A percentile compares a stretch with the other conserved stretches of the same genome.
These are phyloP conservation scores for Podilymbus podiceps DNA, from an alignment of 2,113 vertebrate species.

Conservation along the genomic window DNA sequence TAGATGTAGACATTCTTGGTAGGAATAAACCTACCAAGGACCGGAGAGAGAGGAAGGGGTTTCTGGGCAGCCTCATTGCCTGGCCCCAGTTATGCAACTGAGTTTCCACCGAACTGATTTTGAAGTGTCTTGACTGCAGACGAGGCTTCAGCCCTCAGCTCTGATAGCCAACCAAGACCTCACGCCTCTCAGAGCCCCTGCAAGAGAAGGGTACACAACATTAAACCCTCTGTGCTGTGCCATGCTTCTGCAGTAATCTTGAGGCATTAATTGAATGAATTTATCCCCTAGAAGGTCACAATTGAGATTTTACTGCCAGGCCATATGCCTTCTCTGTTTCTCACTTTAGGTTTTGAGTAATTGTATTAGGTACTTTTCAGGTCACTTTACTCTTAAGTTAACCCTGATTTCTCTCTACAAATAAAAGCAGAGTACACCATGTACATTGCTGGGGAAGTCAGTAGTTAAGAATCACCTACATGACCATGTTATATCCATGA, in stretches of 20 bases:
- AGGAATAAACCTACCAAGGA: background rate
- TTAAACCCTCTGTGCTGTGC: background rate
- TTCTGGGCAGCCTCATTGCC: background rate
- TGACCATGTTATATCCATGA: background rate
- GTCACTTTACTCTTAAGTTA: background rate
- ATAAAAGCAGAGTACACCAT: background rate
- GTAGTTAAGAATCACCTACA: background rate
- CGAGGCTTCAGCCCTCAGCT: background rate
- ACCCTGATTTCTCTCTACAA: background rate
- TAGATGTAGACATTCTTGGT: background rate
- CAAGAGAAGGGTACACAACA: background rate
- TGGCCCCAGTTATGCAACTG: background rate
- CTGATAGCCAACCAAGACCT: background rate
- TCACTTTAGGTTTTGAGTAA: background rate
- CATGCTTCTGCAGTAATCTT: background rate
- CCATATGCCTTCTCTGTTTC: background rate
- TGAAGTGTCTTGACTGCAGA: background rate
- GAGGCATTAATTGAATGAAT: background rate
- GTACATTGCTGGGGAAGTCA: background rate
- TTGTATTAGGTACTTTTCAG: background rate
- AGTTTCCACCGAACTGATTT: background rate
- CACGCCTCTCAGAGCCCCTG: background rate
- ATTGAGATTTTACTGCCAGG: background rate
- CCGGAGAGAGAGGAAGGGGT: background rate
- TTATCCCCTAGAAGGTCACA: background rate